Percentiles rank a stretch among this genome's conserved stretches.
Evolutionary conservation across 1,140 invertebrate genomes (phyloP).

Genomic region (Trichomalopsis sarcophagae): DNA sequence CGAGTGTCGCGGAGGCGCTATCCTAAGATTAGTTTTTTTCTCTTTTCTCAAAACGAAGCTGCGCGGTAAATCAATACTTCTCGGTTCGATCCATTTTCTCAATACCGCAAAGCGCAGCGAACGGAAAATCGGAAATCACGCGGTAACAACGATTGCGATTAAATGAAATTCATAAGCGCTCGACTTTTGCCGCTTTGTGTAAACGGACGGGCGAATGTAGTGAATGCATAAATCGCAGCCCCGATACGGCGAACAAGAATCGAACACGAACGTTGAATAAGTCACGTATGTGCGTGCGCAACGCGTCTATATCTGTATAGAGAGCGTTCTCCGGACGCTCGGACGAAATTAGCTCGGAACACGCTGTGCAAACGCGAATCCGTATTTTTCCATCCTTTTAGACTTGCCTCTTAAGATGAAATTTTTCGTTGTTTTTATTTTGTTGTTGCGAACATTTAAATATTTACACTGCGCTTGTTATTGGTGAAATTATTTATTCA

Average conservation of each 20-base stretch:
- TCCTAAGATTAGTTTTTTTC: neutral
- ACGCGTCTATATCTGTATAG: neutral
- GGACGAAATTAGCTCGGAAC: neutral
- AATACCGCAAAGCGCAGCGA: too few relatives aligned
- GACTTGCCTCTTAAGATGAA: neutral
- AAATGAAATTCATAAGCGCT: conserved; percentile 7
- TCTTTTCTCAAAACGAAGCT: neutral
- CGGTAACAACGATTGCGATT: neutral
- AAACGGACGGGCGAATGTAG: neutral
- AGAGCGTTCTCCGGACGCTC: neutral
- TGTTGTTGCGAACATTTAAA: too few relatives aligned
- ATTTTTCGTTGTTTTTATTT: too few relatives aligned
- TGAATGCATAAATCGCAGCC: conserved; percentile 10
- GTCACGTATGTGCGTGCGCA: neutral
- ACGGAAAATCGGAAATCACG: neutral
- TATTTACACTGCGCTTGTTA: too few relatives aligned
- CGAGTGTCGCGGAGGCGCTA: neutral
- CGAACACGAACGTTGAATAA: neutral
- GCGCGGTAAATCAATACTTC: too few relatives aligned
- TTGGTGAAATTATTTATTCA: too few relatives aligned
- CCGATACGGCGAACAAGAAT: neutral
- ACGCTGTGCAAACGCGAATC: too few relatives aligned
- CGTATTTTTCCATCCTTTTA: neutral
- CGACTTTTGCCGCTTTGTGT: neutral
- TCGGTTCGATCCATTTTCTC: too few relatives aligned